Evolutionary conservation across 2,888 invertebrate species (phyloP).

Genomic region (Acanthosoma haemorrhoidale): DNA sequence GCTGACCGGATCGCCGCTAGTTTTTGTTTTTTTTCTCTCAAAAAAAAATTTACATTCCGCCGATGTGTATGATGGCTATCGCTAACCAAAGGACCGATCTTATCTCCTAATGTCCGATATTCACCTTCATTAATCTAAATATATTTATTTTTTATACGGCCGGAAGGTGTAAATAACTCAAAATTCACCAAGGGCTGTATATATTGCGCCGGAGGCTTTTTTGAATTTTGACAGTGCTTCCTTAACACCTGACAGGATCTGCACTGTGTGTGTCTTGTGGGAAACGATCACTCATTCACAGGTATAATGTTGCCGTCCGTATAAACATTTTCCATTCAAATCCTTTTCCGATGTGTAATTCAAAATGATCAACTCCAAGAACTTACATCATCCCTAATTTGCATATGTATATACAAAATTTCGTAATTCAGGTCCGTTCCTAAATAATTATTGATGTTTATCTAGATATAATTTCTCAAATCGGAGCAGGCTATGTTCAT

Average conservation of each 20-base stretch:
- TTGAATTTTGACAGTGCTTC: neutral
- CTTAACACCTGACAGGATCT: neutral
- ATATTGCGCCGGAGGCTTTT: neutral
- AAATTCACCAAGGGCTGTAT: neutral
- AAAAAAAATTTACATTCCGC: no score
- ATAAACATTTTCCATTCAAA: no score
- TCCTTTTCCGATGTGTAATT: no score
- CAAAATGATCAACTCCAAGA: no score
- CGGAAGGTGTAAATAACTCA: conserved; percentile 3
- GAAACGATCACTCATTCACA: neutral
- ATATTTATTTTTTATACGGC: neutral
- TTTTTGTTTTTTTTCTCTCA: no score
- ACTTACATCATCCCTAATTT: no score
- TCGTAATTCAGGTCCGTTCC: no score
- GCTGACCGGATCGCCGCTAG: no score
- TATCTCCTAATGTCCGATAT: neutral
- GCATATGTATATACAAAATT: no score
- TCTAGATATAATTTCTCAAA: no score
- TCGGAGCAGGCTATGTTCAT: no score
- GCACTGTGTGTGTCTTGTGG: neutral
- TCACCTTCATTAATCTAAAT: neutral
- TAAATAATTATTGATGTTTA: no score
- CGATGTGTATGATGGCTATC: neutral
- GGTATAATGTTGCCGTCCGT: neutral
- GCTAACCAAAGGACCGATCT: neutral